Conservation (phyloP, 1,140 invertebrate species). For the Meloidogyne floridensis region DNA sequence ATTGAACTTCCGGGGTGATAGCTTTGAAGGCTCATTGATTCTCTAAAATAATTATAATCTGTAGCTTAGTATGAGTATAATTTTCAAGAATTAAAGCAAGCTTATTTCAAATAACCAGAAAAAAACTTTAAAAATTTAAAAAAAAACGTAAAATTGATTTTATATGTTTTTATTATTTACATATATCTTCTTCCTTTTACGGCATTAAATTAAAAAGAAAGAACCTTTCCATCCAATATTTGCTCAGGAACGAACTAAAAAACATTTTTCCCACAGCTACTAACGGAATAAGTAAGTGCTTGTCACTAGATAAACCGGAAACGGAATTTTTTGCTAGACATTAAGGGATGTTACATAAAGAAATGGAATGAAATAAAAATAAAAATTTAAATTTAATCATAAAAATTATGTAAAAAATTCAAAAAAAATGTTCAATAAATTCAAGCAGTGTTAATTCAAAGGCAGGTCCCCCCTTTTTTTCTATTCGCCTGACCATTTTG, state of each 20-base stretch:
- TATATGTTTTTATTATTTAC: not conserved
- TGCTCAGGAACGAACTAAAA: constrained; percentile 2
- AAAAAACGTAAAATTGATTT: not conserved
- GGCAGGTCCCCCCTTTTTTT: too few species aligned
- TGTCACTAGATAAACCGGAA: constrained; percentile 20
- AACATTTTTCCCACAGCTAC: constrained; percentile 4
- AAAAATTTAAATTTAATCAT: not conserved
- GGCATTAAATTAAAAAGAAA: not conserved
- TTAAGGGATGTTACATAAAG: constrained; percentile 4
- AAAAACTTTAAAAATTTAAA: too few species aligned
- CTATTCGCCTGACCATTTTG: too few species aligned
- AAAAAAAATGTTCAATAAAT: too few species aligned
- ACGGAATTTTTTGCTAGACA: constrained; percentile 2
- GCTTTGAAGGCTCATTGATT: too few species aligned
- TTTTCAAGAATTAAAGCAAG: too few species aligned
- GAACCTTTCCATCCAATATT: constrained; percentile 12
- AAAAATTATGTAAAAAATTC: too few species aligned
- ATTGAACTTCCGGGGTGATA: too few species aligned
- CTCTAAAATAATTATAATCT: too few species aligned
- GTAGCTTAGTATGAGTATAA: too few species aligned
- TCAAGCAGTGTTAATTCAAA: too few species aligned
- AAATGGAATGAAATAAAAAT: not conserved
- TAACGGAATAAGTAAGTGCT: constrained; percentile 30
- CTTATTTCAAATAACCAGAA: too few species aligned
- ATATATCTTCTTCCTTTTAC: not conserved